These are phyloP conservation scores for Danio kyathit DNA, from an alignment of 2,797 vertebrate genomes.

Conservation along the genomic window DNA sequence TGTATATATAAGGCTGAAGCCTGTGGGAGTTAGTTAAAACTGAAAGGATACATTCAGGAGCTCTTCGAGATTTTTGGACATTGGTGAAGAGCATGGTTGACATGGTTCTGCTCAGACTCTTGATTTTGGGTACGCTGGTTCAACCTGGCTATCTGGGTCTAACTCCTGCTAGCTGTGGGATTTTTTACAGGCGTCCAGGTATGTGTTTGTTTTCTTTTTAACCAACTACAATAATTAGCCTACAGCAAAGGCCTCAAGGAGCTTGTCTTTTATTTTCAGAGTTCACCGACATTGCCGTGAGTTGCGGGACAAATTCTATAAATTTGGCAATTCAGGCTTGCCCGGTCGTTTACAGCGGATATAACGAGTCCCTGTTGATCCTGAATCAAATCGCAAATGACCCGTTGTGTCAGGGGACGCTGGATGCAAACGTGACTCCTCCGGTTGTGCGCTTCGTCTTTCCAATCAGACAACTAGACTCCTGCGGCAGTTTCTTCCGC, in stretches of 20 bases:
- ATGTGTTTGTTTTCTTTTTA: background rate
- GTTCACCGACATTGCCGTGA: conserved; percentile 75
- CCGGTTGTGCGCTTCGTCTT: conserved; percentile 77
- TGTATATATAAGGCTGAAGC: conserved; percentile 54
- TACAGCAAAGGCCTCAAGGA: background rate
- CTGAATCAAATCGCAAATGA: conserved; percentile 67
- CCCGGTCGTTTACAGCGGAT: conserved; percentile 75
- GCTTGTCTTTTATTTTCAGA: conserved; percentile 61
- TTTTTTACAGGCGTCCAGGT: conserved; percentile 69
- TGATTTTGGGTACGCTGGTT: conserved; percentile 68
- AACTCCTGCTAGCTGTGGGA: conserved; percentile 64
- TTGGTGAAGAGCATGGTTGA: conserved; percentile 61
- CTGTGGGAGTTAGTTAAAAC: conserved; percentile 39
- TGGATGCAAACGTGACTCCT: conserved; percentile 67
- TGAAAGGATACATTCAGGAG: background rate
- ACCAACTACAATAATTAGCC: background rate
- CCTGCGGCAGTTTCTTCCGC: conserved; percentile 75
- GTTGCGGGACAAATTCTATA: conserved; percentile 76
- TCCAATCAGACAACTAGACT: conserved; percentile 72
- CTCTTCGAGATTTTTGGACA: conserved; percentile 52
- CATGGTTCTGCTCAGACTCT: conserved; percentile 69
- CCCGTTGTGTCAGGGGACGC: conserved; percentile 63
- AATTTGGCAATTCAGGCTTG: conserved; percentile 74
- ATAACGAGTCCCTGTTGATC: conserved; percentile 74
- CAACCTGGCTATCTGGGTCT: conserved; percentile 68